Evolutionary conservation across 1,140 invertebrate species (phyloP), one percentile per base, ranked within the genome.

Genomic region (Meteorus sp.): DNA sequence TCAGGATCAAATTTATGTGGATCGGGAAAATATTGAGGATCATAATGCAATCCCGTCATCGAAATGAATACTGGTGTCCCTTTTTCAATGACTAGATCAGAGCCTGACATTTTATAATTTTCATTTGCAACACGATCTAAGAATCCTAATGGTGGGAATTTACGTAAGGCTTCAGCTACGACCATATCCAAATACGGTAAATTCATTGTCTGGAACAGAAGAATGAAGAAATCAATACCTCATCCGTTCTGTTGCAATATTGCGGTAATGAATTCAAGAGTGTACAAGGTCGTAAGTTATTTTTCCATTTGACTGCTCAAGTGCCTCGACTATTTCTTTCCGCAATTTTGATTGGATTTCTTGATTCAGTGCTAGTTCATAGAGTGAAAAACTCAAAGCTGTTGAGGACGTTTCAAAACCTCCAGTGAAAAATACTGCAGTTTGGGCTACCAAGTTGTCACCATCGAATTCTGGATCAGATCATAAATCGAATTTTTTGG

Each of bases 111-210:
- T 23, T 61, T 71, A 29, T 78, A 80, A 51, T 78, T 81, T 59
- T 82, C 70, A 0, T 71, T 69, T 0, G 82, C 70, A 23, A 70
- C 72, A 58, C 86, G 66, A 27, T 80, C 83, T 59, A 85, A 80
- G 1, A 83, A 76, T 1, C 85, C 84, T 0, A 86, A 83, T n/a
- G 85, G 81, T 9, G 86, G 85, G 70, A 82, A 84, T 7, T 87
- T 60, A 39, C 86, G 71, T 2, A 86, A 64, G 9, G 80, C 73
- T 63, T 76, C 74, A 6, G 69, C 37, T 53, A 65, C 6, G 59
- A 61, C 37, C 51, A 73, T 72, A 51, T 77, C 70, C 9, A 77
- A 58, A 56, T 74, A 75, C 27, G 0, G 68, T 72, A 48, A 68
- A 56, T 2, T 70, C 72, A 58, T 73, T n/a, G n/a, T n/a, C n/a